phyloP scores from a whole-genome alignment of 2,797 vertebrate species.

The Melanotaenia nigrans region DNA sequence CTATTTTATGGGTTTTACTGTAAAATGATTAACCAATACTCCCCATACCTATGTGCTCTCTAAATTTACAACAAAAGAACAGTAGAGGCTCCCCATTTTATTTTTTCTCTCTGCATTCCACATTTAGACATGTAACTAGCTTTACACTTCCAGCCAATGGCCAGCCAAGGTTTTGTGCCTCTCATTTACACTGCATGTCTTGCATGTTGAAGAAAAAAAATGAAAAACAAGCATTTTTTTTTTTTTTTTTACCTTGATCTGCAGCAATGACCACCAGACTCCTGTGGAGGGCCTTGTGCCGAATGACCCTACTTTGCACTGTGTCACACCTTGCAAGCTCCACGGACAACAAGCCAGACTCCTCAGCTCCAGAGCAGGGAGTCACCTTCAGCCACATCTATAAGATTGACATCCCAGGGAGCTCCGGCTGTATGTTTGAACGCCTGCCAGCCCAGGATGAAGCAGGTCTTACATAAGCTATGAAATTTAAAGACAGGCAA shows the following conservation, averaged over 20 bases:
- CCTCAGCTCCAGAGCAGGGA: conserved; percentile 76
- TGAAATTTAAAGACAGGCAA: conserved; percentile 3
- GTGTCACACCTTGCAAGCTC: conserved; percentile 49
- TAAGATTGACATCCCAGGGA: conserved; percentile 83
- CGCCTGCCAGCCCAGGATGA: conserved; percentile 62
- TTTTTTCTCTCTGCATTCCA: not conserved
- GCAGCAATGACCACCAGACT: conserved; percentile 75
- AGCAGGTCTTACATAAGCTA: conserved; percentile 61
- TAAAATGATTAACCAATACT: not conserved
- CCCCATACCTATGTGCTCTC: not conserved
- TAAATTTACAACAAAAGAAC: not conserved
- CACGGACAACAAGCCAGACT: conserved; percentile 41
- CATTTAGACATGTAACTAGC: not conserved
- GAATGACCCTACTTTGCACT: conserved; percentile 74
- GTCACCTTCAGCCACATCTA: conserved; percentile 91
- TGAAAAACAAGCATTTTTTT: not conserved
- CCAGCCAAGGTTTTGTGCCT: not conserved
- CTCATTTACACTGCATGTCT: not conserved
- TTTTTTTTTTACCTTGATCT: conserved; percentile 33
- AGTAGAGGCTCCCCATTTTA: not conserved
- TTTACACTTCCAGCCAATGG: not conserved
- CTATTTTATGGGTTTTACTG: not conserved
- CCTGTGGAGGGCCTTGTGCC: conserved; percentile 63
- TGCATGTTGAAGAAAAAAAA: not conserved
- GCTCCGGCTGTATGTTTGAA: conserved; percentile 81